These are phyloP conservation scores for Agonopterix heracliana DNA, from an alignment of 2,888 invertebrate genomes.

Conservation along the genomic window DNA sequence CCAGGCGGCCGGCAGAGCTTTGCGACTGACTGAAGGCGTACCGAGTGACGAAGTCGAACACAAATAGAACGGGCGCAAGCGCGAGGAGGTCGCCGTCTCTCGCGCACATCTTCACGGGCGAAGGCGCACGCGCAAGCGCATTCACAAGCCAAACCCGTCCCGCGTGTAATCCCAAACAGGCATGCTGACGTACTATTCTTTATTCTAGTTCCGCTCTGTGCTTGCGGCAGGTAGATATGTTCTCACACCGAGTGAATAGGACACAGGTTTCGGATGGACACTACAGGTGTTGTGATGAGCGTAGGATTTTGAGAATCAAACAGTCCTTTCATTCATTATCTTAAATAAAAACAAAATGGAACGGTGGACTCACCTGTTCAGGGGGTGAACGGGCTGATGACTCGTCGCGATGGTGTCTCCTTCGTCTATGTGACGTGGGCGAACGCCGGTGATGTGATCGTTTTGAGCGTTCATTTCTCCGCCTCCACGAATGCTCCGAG, in stretches of 20 bases:
- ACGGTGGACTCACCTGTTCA: constrained; percentile 65
- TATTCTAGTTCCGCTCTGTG: constrained; percentile 67
- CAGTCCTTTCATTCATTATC: constrained; percentile 42
- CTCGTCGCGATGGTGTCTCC: constrained; percentile 77
- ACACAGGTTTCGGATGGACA: constrained; percentile 65
- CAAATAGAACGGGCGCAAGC: constrained; percentile 74
- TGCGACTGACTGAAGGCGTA: constrained; percentile 74
- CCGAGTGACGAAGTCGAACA: constrained; percentile 73
- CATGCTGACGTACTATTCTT: constrained; percentile 63
- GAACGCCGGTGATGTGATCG: constrained; percentile 90
- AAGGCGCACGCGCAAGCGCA: constrained; percentile 72
- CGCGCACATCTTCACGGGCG: constrained; percentile 74
- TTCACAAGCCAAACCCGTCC: constrained; percentile 68
- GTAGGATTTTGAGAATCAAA: constrained; percentile 46
- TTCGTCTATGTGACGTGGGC: constrained; percentile 84
- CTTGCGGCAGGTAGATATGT: constrained; percentile 41
- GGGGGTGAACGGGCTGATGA: constrained; percentile 66
- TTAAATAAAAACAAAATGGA: constrained; percentile 37
- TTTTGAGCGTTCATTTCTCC: constrained; percentile 90
- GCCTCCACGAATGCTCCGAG: constrained; percentile 85
- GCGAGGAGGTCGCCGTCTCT: constrained; percentile 74
- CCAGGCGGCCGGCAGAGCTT: constrained; percentile 69
- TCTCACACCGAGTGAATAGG: constrained; percentile 25
- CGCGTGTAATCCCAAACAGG: constrained; percentile 59
- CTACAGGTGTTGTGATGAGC: constrained; percentile 43